Evolutionary conservation across 2,888 invertebrate genomes (phyloP).

Genomic region (Brenthis ino): DNA sequence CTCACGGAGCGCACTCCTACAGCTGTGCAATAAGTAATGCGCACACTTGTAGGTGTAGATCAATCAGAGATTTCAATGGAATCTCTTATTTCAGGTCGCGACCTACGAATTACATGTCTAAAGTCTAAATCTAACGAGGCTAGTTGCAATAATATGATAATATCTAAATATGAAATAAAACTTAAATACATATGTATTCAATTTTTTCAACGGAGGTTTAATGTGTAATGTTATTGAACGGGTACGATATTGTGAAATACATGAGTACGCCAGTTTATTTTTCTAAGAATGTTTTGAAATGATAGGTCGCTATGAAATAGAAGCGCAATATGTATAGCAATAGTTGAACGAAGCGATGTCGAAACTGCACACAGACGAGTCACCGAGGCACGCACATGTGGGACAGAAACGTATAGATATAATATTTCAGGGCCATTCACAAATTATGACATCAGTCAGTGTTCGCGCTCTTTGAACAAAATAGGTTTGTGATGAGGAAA

Average conservation of each 20-base stretch:
- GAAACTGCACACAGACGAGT: constrained; percentile 1
- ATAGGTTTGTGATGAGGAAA: constrained; percentile 2
- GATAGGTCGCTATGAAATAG: constrained; percentile 8
- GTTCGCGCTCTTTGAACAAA: constrained; percentile 1
- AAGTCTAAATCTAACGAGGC: no score
- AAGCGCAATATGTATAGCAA: background rate
- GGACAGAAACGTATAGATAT: constrained; percentile 9
- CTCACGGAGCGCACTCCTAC: constrained; percentile 21
- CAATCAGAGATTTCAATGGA: background rate
- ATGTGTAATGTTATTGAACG: background rate
- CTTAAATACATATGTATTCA: no score
- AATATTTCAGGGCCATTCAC: constrained; percentile 20
- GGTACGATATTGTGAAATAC: constrained; percentile 9
- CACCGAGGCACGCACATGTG: background rate
- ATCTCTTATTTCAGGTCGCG: background rate
- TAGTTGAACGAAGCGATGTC: constrained; percentile 4
- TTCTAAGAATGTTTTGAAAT: constrained; percentile 15
- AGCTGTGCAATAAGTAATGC: constrained; percentile 1
- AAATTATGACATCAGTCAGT: constrained; percentile 24
- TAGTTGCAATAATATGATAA: no score
- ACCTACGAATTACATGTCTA: no score
- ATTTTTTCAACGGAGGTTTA: no score
- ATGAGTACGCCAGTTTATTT: constrained; percentile 13
- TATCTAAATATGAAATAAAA: no score
- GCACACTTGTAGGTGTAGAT: background rate